These are phyloP conservation scores for Philereme vetulata DNA, from an alignment of 2,888 invertebrate genomes.

Conservation along the genomic window DNA sequence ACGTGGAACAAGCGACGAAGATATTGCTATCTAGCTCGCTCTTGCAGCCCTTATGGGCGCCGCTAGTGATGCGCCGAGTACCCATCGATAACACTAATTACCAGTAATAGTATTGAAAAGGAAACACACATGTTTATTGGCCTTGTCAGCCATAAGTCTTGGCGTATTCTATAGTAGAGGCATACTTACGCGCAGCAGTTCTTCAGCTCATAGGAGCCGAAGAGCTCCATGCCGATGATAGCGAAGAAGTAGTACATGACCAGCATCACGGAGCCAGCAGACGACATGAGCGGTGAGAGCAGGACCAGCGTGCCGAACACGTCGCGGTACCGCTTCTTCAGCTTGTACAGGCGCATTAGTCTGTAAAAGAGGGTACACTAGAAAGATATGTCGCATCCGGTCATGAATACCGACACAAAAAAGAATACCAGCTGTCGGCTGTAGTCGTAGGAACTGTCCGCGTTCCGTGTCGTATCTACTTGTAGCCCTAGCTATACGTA, in stretches of 20 bases:
- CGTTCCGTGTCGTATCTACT: too few relatives aligned
- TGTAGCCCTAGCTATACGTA: too few relatives aligned
- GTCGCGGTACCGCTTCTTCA: constrained; percentile 92
- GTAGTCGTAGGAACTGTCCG: too few relatives aligned
- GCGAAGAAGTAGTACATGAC: constrained; percentile 95
- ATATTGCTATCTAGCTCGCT: too few relatives aligned
- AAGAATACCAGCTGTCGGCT: too few relatives aligned
- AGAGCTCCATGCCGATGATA: constrained; percentile 95
- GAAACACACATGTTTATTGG: too few relatives aligned
- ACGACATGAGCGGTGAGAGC: constrained; percentile 91
- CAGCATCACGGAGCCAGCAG: constrained; percentile 92
- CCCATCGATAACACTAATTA: background rate
- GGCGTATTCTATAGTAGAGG: background rate
- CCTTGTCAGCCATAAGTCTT: too few relatives aligned
- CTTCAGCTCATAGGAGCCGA: constrained; percentile 88
- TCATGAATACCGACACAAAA: too few relatives aligned
- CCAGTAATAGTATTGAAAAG: background rate
- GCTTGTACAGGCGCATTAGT: constrained; percentile 88
- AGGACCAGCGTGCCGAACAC: constrained; percentile 93
- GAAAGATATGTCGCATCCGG: too few relatives aligned
- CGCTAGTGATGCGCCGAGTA: too few relatives aligned
- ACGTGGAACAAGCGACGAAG: too few relatives aligned
- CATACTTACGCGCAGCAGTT: constrained; percentile 92
- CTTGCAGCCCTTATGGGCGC: too few relatives aligned
- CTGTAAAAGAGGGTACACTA: constrained; percentile 60